phyloP scores from a whole-genome alignment of 2,888 invertebrate species.

The Scaptomyza flava region DNA sequence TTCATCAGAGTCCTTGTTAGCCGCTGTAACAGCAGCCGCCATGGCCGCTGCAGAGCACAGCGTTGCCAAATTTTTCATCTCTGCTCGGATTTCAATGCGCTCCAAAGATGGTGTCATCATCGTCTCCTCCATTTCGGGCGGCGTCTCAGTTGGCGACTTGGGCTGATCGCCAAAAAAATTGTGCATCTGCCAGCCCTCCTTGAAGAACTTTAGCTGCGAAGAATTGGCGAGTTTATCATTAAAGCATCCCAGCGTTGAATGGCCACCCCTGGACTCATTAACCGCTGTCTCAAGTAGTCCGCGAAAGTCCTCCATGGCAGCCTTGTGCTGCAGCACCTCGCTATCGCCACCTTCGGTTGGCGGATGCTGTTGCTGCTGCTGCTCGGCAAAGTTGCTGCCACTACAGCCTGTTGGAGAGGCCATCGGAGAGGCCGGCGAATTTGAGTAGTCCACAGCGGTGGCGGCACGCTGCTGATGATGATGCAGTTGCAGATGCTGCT shows the following conservation, averaged over 20 bases:
- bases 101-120: constrained; percentile 62
- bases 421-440: constrained; percentile 82
- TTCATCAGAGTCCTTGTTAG: constrained; percentile 48
- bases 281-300: constrained; percentile 70
- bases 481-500: constrained; percentile 74
- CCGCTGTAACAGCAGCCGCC: constrained; percentile 74
- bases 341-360: constrained; percentile 34
- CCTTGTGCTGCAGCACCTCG: constrained; percentile 58
- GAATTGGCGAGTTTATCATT: constrained; percentile 50
- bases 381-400: constrained; percentile 46
- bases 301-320: constrained; percentile 65
- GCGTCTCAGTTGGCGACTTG: constrained; percentile 84
- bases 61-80: constrained; percentile 81
- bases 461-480: constrained; percentile 51
- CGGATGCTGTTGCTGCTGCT: constrained; percentile 34
- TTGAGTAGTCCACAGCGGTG: constrained; percentile 69
- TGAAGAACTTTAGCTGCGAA: constrained; percentile 80
- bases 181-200: constrained; percentile 83
- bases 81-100: constrained; percentile 63
- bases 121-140: constrained; percentile 76
- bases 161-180: constrained; percentile 84
- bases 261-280: constrained; percentile 60
- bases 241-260: constrained; percentile 51
- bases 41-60: constrained; percentile 81
- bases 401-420: constrained; percentile 76